Conservation (phyloP, 2,888 invertebrate genomes). For the Nezara viridula region DNA sequence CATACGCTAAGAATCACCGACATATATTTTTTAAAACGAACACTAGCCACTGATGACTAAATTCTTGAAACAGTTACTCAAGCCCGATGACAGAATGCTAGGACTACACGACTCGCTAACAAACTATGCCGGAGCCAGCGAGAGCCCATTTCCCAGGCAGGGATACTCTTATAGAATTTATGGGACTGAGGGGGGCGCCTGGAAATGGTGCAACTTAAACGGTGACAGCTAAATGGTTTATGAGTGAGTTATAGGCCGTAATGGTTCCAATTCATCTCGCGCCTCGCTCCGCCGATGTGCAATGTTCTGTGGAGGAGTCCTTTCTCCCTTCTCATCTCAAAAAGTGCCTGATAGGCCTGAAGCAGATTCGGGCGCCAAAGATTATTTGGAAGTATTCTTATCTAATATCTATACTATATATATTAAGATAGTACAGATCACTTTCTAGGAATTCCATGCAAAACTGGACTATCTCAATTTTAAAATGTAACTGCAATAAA, state of each 20-base stretch:
- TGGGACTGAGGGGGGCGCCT: neutral
- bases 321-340: neutral
- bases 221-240: conserved; percentile 37
- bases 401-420: too few species aligned
- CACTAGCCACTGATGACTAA: neutral
- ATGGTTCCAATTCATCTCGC: conserved; percentile 21
- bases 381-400: too few species aligned
- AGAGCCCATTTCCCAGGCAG: conserved; percentile 17
- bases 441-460: too few species aligned
- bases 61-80: neutral
- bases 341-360: neutral
- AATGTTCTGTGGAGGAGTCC: neutral
- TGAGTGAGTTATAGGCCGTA: conserved; percentile 16
- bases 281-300: neutral
- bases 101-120: neutral
- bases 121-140: neutral
- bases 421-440: too few species aligned
- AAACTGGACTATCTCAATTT: too few species aligned
- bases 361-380: neutral
- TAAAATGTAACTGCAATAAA: too few species aligned
- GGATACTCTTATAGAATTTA: conserved; percentile 35
- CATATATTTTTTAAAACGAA: too few species aligned
- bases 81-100: neutral
- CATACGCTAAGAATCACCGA: too few species aligned
- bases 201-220: conserved; percentile 33